These are phyloP conservation scores for Tipula helvola DNA, from an alignment of 2,888 invertebrate species.

Conservation along the genomic window DNA sequence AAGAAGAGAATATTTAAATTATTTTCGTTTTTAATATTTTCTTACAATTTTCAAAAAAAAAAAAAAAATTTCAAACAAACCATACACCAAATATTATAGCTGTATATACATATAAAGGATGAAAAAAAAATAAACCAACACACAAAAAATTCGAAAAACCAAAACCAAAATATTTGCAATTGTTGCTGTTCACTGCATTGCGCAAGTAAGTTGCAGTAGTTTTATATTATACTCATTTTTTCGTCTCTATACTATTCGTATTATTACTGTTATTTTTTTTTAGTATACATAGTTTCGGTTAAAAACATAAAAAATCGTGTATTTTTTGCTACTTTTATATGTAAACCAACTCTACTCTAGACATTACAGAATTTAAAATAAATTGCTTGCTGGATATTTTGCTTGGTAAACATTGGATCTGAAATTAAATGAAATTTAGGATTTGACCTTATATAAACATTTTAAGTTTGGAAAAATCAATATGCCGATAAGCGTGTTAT, in stretches of 20 bases:
- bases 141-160: neutral
- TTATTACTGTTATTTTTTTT: neutral
- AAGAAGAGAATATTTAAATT: neutral
- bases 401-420: neutral
- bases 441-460: neutral
- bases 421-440: neutral
- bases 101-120: neutral
- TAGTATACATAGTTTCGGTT: neutral
- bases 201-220: conserved; percentile 9
- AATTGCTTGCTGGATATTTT: neutral
- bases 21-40: neutral
- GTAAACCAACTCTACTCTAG: neutral
- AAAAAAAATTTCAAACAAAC: neutral
- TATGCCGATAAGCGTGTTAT: neutral
- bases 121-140: neutral
- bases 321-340: neutral
- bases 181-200: conserved; percentile 9
- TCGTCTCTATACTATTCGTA: neutral
- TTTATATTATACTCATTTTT: neutral
- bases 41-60: neutral
- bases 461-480: neutral
- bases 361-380: neutral
- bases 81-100: neutral
- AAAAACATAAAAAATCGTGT: neutral
- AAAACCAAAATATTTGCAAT: neutral